phyloP scores from a whole-genome alignment of 2,888 invertebrate genomes.

The Nephrotoma appendiculata region DNA sequence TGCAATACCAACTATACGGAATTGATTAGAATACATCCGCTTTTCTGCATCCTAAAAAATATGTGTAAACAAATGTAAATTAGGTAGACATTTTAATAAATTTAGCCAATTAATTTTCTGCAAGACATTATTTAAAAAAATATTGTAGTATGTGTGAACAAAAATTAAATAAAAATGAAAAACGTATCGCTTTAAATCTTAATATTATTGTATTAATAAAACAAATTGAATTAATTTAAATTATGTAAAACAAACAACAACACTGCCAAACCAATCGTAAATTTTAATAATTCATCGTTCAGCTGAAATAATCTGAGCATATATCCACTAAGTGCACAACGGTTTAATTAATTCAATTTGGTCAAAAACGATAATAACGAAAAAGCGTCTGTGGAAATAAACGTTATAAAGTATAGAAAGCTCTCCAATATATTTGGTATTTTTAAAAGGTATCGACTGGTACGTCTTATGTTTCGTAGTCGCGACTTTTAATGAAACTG shows the following conservation, averaged over 20 bases:
- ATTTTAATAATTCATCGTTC: neutral
- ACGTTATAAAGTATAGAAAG: too few relatives aligned
- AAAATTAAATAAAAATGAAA: neutral
- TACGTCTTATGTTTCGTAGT: too few relatives aligned
- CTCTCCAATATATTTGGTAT: too few relatives aligned
- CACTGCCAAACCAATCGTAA: neutral
- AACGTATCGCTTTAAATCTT: neutral
- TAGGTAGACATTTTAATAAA: neutral
- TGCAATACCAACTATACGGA: neutral
- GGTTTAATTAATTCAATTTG: neutral
- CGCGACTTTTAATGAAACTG: neutral
- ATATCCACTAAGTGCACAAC: neutral
- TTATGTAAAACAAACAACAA: neutral
- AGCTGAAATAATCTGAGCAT: neutral
- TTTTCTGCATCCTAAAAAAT: neutral
- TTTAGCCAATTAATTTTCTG: neutral
- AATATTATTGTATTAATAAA: neutral
- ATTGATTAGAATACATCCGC: neutral
- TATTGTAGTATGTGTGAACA: neutral
- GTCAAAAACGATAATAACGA: too few relatives aligned
- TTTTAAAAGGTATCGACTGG: too few relatives aligned
- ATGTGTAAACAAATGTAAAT: neutral
- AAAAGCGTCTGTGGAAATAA: too few relatives aligned
- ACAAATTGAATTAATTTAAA: neutral
- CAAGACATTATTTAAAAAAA: neutral